phyloP scores from a whole-genome alignment of 2,113 vertebrate species.

The Girardinichthys multiradiatus region DNA sequence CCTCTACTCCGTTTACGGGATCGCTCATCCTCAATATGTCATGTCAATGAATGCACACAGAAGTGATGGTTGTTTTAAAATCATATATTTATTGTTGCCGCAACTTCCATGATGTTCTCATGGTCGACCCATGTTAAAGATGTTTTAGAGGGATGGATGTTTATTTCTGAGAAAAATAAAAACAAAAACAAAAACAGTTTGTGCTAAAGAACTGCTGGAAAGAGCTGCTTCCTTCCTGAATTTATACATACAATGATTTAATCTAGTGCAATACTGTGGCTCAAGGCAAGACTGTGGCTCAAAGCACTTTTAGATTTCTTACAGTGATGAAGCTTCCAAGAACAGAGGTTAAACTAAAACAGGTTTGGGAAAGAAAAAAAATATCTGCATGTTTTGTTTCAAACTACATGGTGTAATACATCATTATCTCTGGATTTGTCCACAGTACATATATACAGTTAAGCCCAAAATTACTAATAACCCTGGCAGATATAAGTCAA shows the following conservation, averaged over 20 bases:
- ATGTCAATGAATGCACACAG: constrained; percentile 18
- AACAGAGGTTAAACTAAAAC: not conserved
- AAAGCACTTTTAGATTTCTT: not conserved
- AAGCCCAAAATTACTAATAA: not conserved
- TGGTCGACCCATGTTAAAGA: not conserved
- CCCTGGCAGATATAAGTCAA: not conserved
- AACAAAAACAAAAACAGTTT: not conserved
- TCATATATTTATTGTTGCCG: constrained; percentile 11
- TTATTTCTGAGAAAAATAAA: not conserved
- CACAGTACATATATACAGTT: constrained; percentile 8
- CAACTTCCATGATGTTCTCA: no score
- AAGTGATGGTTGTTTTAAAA: constrained; percentile 26
- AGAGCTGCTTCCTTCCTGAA: not conserved
- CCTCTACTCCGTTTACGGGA: constrained; percentile 38
- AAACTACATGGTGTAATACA: not conserved
- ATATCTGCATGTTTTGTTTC: not conserved
- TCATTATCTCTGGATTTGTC: constrained; percentile 4
- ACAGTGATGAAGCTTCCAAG: not conserved
- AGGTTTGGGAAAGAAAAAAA: not conserved
- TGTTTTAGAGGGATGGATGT: not conserved
- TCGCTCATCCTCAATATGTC: constrained; percentile 33
- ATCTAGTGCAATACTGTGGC: not conserved
- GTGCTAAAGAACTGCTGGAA: not conserved
- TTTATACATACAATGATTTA: not conserved
- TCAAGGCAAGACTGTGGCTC: not conserved